Base-by-base conservation (phyloP, 2,113 vertebrate species). In the Ploceus nigricollis region DNA sequence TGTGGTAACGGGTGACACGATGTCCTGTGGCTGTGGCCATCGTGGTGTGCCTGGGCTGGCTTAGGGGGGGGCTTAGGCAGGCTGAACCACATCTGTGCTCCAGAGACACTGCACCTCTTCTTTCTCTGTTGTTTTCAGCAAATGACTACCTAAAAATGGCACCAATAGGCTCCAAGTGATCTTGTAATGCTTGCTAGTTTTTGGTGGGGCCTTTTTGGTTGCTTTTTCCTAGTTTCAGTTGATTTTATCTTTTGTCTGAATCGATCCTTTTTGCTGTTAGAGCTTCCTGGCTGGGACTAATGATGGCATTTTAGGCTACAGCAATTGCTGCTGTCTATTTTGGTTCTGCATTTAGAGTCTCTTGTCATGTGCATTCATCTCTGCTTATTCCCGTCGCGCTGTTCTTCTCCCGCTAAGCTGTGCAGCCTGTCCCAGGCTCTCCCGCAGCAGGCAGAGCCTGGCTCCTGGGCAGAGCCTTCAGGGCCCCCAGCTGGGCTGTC, bases 181-280 rank as follows among this genome's bases (percentile, higher is more conserved):
- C 54, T 86, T 63, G 12, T 21, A 63, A 42, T 79, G 27, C 50
- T 60, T 2, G 0, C 18, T 66, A 28, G 15, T 7, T 86, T 73
- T 94, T 42, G 33, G 39, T 28, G 23, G 22, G 5, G 3, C 27
- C 35, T 87, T 75, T 87, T 54, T 13, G 1, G 13, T 39, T 58
- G 42, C 60, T 66, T 94, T 60, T 90, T 44, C 14, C n/a, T 40
- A 6, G 12, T 68, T 90, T 71, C 2, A 3, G 65, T 50, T 84
- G 65, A 70, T 94, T 89, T 87, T 80, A 9, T 78, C 81, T 91
- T 94, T 91, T 91, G 21, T 75, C 72, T 82, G 60, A 87, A 54
- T 61, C 72, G 33, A 14, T 72, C n/a, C 11, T 60, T 93, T 92
- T 66, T 89, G 47, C 68, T 89, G 14, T 45, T 94, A 82, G 42